phyloP scores from a whole-genome alignment of 2,888 invertebrate genomes.

The Callinectes sapidus region DNA sequence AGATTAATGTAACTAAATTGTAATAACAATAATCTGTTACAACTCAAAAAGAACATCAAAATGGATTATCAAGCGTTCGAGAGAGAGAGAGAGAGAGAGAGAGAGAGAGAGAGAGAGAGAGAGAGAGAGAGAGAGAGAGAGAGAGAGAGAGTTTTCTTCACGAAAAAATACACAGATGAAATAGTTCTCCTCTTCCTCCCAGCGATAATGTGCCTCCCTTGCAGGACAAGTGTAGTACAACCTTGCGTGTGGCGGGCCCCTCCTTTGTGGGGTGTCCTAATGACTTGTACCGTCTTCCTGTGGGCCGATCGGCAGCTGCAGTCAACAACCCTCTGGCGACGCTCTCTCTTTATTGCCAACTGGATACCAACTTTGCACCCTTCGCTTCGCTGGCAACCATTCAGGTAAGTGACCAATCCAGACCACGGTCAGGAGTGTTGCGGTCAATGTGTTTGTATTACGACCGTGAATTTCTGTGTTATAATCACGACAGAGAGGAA shows the following conservation, averaged over 20 bases:
- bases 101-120: too few relatives aligned
- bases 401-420: not conserved
- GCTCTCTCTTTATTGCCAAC: conserved; percentile 52
- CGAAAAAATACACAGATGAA: too few relatives aligned
- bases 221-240: conserved; percentile 57
- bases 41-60: too few relatives aligned
- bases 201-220: not conserved
- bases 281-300: conserved; percentile 61
- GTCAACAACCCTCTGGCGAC: conserved; percentile 28
- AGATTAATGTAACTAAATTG: too few relatives aligned
- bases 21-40: too few relatives aligned
- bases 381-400: conserved; percentile 26
- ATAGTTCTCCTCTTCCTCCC: not conserved
- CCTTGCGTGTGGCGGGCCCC: conserved; percentile 36
- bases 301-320: not conserved
- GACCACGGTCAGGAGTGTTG: not conserved
- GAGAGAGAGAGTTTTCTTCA: not conserved
- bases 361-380: conserved; percentile 16
- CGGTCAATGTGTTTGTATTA: not conserved
- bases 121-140: too few relatives aligned
- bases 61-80: too few relatives aligned
- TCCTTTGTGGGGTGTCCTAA: conserved; percentile 50
- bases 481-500: not conserved
- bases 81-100: too few relatives aligned
- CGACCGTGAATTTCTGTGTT: not conserved